A percentile compares a stretch with the other conserved stretches of the same genome.
Evolutionary conservation across 2,888 invertebrate species (phyloP).

Genomic region (Pandemis heparana): DNA sequence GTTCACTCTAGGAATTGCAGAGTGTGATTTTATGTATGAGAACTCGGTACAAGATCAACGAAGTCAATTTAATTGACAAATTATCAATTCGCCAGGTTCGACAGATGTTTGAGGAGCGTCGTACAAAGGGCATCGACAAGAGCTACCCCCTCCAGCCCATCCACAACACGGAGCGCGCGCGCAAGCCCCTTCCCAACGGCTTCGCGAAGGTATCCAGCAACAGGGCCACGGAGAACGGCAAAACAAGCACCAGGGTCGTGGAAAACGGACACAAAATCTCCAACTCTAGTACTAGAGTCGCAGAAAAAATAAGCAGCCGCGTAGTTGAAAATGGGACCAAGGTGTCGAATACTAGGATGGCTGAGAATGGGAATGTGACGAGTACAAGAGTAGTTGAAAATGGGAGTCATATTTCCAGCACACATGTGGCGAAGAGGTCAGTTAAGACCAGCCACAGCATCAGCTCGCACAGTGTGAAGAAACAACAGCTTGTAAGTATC

Average conservation of each 20-base stretch:
- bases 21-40: too few relatives aligned
- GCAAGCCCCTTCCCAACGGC: constrained; percentile 72
- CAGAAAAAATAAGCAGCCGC: constrained; percentile 50
- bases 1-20: too few relatives aligned
- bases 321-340: constrained; percentile 6
- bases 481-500: constrained; percentile 60
- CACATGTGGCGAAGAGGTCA: constrained; percentile 35
- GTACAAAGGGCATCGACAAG: constrained; percentile 91
- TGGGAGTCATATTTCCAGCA: constrained; percentile 2
- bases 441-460: constrained; percentile 55
- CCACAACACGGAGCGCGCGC: constrained; percentile 77
- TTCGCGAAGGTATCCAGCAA: constrained; percentile 66
- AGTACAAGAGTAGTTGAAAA: not conserved
- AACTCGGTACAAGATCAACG: not conserved
- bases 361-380: not conserved
- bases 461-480: constrained; percentile 65
- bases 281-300: not conserved
- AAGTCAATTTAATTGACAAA: not conserved
- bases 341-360: not conserved
- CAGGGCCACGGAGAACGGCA: constrained; percentile 32
- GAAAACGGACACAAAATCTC: constrained; percentile 50
- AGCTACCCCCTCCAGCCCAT: constrained; percentile 93
- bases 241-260: constrained; percentile 52
- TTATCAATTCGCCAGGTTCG: constrained; percentile 84
- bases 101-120: constrained; percentile 94